Evolutionary conservation across 2,113 vertebrate genomes (phyloP), one percentile per base, ranked within the genome.

Genomic region (Apteryx mantelli): DNA sequence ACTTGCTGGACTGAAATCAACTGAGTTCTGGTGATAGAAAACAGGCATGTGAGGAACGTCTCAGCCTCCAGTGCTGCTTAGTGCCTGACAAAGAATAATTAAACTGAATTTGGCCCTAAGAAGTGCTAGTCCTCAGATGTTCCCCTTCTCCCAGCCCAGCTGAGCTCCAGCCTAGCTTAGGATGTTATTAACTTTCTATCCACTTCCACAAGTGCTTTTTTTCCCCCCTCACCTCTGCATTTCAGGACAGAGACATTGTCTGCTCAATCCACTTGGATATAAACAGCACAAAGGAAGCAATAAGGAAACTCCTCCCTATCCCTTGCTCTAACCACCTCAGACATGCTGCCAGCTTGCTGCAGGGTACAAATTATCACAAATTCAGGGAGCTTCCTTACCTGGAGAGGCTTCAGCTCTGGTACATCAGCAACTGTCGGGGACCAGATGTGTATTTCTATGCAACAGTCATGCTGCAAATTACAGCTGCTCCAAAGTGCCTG

Each of bases 281-380:
- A n/a, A 91, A 63, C 79, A 82, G 83, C 91, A 85, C 86, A 52
- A 66, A 75, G 83, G 95, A 85, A 95, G 75, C 79, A 52, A 30
- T 46, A 70, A 91, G 91, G 88, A 94, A 89, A 66, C 86, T 93
- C 94, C 92, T 96, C 85, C 88, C 94, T 22, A 2, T 55, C 20
- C 68, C 85, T 81, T 19, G 61, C 82, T 77, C 81, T 77, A 81
- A 81, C 78, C 82, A 32, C 91, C 78, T 60, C 65, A 89, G 79
- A 71, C 11, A 0, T 4, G 50, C 83, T 89, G 93, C 93, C 94
- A 84, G 58, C 40, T 84, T 48, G 65, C 93, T 80, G 52, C 84
- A 48, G 77, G 83, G 86, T 55, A 83, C 8, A 16, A 30, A 61
- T 80, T 34, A 22, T 52, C 55, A 32, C 63, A 5, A 36, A 26